These are phyloP conservation scores for Drosophila punjabiensis DNA, from an alignment of 1,140 invertebrate genomes.

Conservation along the genomic window DNA sequence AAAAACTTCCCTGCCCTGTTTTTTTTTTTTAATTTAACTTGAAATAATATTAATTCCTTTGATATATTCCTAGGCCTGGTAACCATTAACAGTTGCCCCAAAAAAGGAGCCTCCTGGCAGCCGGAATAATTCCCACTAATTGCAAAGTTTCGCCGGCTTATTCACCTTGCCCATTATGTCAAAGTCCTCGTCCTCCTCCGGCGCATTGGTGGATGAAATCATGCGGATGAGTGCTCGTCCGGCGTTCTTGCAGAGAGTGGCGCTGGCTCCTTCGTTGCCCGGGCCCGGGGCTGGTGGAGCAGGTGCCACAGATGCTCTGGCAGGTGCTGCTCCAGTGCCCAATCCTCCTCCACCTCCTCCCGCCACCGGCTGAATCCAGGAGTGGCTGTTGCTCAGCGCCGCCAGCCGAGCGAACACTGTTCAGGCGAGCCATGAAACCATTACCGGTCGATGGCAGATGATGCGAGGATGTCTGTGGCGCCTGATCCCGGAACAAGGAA, in stretches of 20 bases:
- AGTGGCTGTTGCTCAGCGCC: slow-evolving; percentile 66
- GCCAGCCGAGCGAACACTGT: slow-evolving; percentile 39
- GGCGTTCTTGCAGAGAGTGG: slow-evolving; percentile 68
- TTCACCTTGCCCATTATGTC: slow-evolving; percentile 84
- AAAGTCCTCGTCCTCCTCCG: slow-evolving; percentile 76
- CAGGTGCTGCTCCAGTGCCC: slow-evolving; percentile 2
- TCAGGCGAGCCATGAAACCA: slow-evolving; percentile 69
- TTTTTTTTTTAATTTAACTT: neutral
- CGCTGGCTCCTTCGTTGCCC: slow-evolving; percentile 57
- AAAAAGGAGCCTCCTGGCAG: neutral
- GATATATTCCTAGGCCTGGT: neutral
- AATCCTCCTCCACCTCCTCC: slow-evolving; percentile 10
- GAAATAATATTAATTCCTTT: neutral
- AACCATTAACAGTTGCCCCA: slow-evolving; percentile 9
- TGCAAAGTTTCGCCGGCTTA: slow-evolving; percentile 10
- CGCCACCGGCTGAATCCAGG: slow-evolving; percentile 52
- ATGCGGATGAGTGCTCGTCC: slow-evolving; percentile 80
- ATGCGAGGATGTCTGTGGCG: slow-evolving; percentile 33
- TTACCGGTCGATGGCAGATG: slow-evolving; percentile 54
- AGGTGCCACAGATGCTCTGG: slow-evolving; percentile 16
- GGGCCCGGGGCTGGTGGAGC: slow-evolving; percentile 37
- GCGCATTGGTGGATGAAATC: slow-evolving; percentile 65
- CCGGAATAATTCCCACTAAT: slow-evolving; percentile 17
- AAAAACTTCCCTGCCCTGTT: neutral
- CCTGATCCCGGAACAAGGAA: slow-evolving; percentile 61